Conservation (phyloP, 1,140 invertebrate genomes). For the Drosophila ironensis region DNA sequence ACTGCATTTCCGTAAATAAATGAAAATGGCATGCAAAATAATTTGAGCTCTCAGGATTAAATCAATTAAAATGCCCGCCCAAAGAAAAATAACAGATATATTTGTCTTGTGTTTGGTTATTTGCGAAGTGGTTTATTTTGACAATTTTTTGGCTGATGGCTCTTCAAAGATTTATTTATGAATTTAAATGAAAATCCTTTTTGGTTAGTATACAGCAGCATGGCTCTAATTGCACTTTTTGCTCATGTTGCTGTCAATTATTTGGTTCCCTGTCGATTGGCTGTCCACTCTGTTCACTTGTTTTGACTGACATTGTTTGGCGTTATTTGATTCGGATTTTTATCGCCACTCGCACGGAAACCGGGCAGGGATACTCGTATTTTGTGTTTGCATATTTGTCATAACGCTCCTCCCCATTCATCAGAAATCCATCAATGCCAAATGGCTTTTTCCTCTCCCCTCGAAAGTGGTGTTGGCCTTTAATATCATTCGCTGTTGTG, state of each 20-base stretch:
- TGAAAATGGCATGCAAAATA: too few relatives aligned
- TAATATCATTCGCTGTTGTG: background rate
- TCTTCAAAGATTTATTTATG: background rate
- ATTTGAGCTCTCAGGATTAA: too few relatives aligned
- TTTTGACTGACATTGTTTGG: constrained; percentile 61
- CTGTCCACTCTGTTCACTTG: constrained; percentile 1
- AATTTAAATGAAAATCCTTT: background rate
- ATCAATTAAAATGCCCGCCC: too few relatives aligned
- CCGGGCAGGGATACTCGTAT: constrained; percentile 22
- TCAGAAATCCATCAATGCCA: constrained; percentile 68
- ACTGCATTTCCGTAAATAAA: too few relatives aligned
- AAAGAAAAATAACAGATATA: too few relatives aligned
- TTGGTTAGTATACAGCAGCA: background rate
- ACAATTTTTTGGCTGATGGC: background rate
- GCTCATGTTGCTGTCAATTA: constrained; percentile 54
- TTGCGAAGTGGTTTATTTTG: too few relatives aligned
- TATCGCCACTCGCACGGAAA: constrained; percentile 30
- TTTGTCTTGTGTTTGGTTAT: too few relatives aligned
- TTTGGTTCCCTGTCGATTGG: constrained; percentile 13
- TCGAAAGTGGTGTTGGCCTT: background rate
- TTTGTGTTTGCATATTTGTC: constrained; percentile 51
- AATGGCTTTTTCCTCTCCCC: constrained; percentile 8
- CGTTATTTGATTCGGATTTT: constrained; percentile 66
- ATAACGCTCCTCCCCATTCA: constrained; percentile 58
- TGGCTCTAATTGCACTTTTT: constrained; percentile 64